Conservation (phyloP, 2,113 vertebrate species). For the Passer domesticus region DNA sequence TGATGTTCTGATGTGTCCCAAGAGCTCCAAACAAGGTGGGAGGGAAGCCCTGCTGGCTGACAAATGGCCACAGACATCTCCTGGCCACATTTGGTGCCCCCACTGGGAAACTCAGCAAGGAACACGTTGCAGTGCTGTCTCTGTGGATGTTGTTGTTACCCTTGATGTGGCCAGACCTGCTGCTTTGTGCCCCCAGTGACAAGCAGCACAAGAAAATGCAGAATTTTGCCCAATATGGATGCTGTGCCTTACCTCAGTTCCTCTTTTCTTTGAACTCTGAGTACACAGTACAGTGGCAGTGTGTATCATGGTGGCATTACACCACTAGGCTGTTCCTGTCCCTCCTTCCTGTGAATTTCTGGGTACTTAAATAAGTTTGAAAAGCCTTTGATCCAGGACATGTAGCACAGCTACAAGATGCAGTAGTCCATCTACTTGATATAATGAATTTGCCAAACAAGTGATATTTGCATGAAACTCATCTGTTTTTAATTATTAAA, state of each 20-base stretch:
- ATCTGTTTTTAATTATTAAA: not conserved
- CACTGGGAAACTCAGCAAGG: not conserved
- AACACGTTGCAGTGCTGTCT: not conserved
- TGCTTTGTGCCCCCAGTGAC: not conserved
- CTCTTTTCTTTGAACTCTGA: not conserved
- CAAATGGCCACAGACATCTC: not conserved
- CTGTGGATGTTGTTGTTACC: rapidly evolving
- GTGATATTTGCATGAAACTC: not conserved
- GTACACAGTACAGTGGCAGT: no score
- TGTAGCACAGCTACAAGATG: not conserved
- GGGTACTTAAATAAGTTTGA: not conserved
- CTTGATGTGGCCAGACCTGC: not conserved
- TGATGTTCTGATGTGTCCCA: not conserved
- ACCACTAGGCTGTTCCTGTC: not conserved
- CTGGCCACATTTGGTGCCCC: not conserved
- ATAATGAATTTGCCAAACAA: not conserved
- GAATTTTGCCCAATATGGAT: not conserved
- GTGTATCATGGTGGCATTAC: not conserved
- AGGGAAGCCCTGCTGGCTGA: not conserved
- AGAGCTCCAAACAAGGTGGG: not conserved
- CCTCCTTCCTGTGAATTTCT: not conserved
- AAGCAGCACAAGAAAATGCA: not conserved
- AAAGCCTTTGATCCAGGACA: not conserved
- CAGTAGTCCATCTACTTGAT: not conserved
- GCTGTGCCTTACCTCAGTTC: not conserved